A percentile compares a stretch with the other conserved stretches of the same genome.
These are phyloP conservation scores for Rhipidura dahli DNA, from an alignment of 2,113 vertebrate genomes.

Conservation along the genomic window DNA sequence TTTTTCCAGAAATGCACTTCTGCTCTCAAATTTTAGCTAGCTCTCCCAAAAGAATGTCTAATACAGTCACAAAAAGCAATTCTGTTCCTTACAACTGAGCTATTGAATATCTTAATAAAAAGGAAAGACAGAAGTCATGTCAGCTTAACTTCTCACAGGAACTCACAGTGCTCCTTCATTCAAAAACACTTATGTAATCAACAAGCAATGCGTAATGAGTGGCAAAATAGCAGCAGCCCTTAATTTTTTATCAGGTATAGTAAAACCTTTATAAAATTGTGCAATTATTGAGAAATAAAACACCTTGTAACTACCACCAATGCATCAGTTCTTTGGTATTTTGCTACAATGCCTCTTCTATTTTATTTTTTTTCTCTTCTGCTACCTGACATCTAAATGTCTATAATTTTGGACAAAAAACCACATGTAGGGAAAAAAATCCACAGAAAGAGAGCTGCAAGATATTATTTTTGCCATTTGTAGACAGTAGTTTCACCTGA, in stretches of 20 bases:
- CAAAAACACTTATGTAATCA: conserved; percentile 69
- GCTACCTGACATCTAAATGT: conserved; percentile 59
- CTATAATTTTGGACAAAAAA: conserved; percentile 63
- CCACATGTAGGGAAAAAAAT: neutral
- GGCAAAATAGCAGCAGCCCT: conserved; percentile 39
- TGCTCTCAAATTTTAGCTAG: conserved; percentile 37
- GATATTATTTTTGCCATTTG: conserved; percentile 45
- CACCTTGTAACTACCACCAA: neutral
- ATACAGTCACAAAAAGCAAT: conserved; percentile 63
- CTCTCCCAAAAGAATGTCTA: conserved; percentile 45
- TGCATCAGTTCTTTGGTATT: conserved; percentile 35
- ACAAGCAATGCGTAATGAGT: conserved; percentile 54
- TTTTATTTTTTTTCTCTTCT: conserved; percentile 2
- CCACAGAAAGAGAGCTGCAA: conserved; percentile 18
- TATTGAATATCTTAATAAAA: conserved; percentile 61
- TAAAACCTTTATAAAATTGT: conserved; percentile 33
- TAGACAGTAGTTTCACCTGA: conserved; percentile 4
- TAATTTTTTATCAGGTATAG: conserved; percentile 61
- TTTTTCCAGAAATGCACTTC: conserved; percentile 39
- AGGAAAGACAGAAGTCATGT: conserved; percentile 44
- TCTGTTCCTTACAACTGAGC: conserved; percentile 65
- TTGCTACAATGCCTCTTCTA: conserved; percentile 32
- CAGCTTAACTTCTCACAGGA: conserved; percentile 58
- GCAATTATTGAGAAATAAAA: conserved; percentile 52
- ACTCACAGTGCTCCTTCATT: conserved; percentile 59